Base-by-base conservation (phyloP, 2,888 invertebrate genomes). In the Cylloceria caligata region DNA sequence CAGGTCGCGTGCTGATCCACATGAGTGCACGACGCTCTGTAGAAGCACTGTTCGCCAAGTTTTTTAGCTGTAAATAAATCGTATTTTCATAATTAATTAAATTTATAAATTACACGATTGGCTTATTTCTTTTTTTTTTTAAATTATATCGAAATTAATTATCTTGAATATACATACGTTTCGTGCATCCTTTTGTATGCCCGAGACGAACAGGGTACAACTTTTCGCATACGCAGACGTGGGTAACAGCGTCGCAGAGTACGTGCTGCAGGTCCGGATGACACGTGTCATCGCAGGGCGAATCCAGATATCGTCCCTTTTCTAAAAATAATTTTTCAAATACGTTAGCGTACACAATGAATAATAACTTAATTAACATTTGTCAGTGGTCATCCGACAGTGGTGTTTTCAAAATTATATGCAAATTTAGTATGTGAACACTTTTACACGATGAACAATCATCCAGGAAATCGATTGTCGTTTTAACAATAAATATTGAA, bases 31-130 rank as follows among this genome's bases (percentile, higher is more conserved):
- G 97, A 96, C 93, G 97, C 96, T 89, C 95, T 95, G 93, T 97
- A 97, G 93, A 97, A 97, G 93, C 97, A 98, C 91, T 97, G 97
- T 91, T 97, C 97, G 81, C 97, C 97, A 90, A 98, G 94, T 92
- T 95, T 96, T 93, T 96, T 96, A 60, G 97, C 97, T 97, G 93
- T 16, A 94, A 93, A 68, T 30, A 69, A 86, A 74, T 39, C 16
- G 34, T 21, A 64, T 30, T 42, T 13, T 64, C 11, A 34, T 16
- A 34, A 34, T 16, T 30, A 13, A 52, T 13, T 5, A 24, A 27
- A 57, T 57, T 27, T 27, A 3, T 27, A 13, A 4, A 55, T n/a
- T 5, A 0, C 27, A 27, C 2, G n/a, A 0, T 57, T n/a, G n/a
- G n/a, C 5, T 34, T 1, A 11, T 57, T 27, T 30, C 13, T 30